Base-by-base conservation (phyloP, 2,113 vertebrate genomes). In the Lutjanus erythropterus region DNA sequence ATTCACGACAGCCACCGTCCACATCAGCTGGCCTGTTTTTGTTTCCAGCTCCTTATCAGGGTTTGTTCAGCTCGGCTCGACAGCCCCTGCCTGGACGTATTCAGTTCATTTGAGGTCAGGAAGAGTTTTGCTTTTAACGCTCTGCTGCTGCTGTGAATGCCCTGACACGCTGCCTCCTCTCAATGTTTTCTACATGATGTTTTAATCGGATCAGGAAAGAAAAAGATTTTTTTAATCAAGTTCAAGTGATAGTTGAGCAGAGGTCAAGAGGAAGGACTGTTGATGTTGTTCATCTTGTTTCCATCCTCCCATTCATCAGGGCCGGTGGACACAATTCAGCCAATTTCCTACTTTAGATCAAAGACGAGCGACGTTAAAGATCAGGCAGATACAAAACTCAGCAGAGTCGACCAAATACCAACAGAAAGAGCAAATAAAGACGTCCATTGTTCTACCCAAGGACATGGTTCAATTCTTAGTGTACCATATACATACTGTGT, bases 1-100 rank as follows among this genome's bases (percentile, higher is more conserved):
- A 81, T 89, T 86, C 77, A 42, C 61, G 52, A 46, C 52, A 4
- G 64, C 58, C 23, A 19, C 44, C 6, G 0, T 65, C 53, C 47
- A 27, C 52, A 18, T 1, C 64, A 50, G 42, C 12, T 0, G 11
- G 53, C 7, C 56, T 73, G 58, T 42, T 83, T 74, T 65, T 75
- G 44, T 81, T 83, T 78, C 83, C 78, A 73, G 68, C 77, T 74
- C 70, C 72, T 85, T 77, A 70, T 88, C 86, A 42, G 19, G 21
- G 85, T 81, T 86, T 73, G 46, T 49, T 46, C 75, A 61, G 74
- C 64, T 37, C 18, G 0, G 33, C 27, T 37, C 15, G 0, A 37
- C 61, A 19, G 42, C 37, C 47, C 47, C 33, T 55, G 60, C 35
- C 4, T 14, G 21, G 5, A 27, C 56, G 41, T 14, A 42, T 49